phyloP scores from a whole-genome alignment of 2,113 vertebrate species.

The Galeopterus variegatus region DNA sequence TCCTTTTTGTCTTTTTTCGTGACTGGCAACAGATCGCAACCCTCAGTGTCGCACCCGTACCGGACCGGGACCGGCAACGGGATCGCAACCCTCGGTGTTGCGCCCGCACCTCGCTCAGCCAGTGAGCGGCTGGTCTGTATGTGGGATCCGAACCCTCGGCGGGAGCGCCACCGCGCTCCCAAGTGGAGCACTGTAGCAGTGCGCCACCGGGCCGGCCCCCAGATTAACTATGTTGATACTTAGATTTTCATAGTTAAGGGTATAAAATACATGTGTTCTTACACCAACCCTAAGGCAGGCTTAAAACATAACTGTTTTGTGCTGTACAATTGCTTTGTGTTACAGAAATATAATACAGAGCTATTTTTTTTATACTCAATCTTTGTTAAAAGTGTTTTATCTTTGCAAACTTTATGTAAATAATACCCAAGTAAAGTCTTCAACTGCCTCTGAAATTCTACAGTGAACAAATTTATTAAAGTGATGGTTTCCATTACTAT shows the following conservation, averaged over 20 bases:
- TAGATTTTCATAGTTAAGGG: constrained; percentile 4
- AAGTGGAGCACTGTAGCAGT: too few species aligned
- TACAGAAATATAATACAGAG: neutral
- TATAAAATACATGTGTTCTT: neutral
- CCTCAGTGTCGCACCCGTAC: too few species aligned
- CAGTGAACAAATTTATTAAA: neutral
- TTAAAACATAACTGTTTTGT: neutral
- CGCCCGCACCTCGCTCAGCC: too few species aligned
- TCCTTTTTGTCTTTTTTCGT: too few species aligned
- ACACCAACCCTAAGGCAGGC: neutral
- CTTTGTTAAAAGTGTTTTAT: neutral
- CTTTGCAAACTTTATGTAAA: constrained; percentile 8
- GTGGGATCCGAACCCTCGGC: too few species aligned
- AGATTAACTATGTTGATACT: neutral
- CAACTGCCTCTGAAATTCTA: neutral
- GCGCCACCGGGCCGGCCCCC: too few species aligned
- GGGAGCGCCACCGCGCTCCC: too few species aligned
- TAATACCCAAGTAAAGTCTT: neutral
- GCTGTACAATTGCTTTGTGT: neutral
- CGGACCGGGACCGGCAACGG: too few species aligned
- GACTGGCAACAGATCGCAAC: too few species aligned
- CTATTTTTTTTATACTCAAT: neutral
- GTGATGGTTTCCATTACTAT: neutral
- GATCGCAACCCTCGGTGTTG: too few species aligned
- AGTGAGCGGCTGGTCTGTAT: too few species aligned